Evolutionary conservation across 2,113 vertebrate species (phyloP).

Genomic region (Piaya cayana): DNA sequence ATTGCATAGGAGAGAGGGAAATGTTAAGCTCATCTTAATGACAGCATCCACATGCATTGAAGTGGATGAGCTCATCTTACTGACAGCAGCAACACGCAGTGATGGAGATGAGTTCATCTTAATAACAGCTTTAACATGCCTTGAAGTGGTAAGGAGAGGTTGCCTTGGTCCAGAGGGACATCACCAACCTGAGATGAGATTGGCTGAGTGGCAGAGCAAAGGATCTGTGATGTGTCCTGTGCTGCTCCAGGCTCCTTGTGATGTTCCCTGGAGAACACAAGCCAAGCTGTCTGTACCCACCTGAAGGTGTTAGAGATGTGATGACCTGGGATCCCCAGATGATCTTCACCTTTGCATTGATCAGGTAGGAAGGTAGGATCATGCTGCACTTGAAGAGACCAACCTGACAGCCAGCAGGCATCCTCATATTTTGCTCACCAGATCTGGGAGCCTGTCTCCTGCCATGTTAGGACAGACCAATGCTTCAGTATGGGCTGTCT

Average conservation of each 20-base stretch:
- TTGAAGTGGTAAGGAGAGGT: not conserved
- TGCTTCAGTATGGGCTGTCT: not conserved
- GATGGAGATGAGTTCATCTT: not conserved
- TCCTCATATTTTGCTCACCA: rapidly evolving
- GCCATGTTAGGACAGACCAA: not conserved
- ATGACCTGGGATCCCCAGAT: not conserved
- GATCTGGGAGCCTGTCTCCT: not conserved
- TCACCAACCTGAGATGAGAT: not conserved
- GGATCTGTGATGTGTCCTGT: not conserved
- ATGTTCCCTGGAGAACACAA: not conserved
- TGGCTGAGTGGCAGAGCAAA: not conserved
- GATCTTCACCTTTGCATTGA: not conserved
- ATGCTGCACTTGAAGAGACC: not conserved
- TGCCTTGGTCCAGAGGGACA: not conserved
- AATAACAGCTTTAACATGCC: not conserved
- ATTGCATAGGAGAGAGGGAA: not conserved
- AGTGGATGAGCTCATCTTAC: not conserved
- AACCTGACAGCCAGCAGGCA: not conserved
- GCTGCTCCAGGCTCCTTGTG: not conserved
- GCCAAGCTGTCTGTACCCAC: not conserved
- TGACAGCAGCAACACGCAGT: not conserved
- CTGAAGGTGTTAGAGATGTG: not conserved
- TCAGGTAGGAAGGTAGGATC: not conserved
- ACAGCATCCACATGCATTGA: not conserved
- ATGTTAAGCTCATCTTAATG: not conserved